phyloP scores from a whole-genome alignment of 2,797 vertebrate genomes.

The Fringilla coelebs region DNA sequence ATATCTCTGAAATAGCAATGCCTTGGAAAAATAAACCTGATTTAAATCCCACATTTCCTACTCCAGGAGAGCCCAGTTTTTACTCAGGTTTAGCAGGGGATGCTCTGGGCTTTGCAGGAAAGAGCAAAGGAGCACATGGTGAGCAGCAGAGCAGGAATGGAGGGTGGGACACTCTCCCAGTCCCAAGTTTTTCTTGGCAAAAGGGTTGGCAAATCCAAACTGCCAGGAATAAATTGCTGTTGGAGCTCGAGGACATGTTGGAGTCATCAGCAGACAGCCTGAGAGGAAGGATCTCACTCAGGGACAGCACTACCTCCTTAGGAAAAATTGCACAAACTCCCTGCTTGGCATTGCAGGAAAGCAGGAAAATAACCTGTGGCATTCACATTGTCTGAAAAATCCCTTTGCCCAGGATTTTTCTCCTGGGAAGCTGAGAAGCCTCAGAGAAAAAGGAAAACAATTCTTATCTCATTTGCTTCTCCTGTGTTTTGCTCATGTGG shows the following conservation, averaged over 20 bases:
- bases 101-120: background rate
- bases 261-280: slow-evolving; percentile 1
- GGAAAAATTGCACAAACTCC: background rate
- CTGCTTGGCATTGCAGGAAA: background rate
- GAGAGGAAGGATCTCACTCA: background rate
- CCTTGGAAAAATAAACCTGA: fast-evolving
- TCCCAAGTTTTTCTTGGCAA: slow-evolving; percentile 6
- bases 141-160: slow-evolving; percentile 33
- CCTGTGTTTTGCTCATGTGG: too few species aligned
- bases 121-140: background rate
- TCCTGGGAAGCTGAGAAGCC: too few species aligned
- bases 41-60: fast-evolving
- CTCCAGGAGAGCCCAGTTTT: background rate
- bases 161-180: background rate
- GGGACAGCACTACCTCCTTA: background rate
- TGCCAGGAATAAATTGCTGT: slow-evolving; percentile 22
- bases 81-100: background rate
- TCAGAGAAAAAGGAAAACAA: too few species aligned
- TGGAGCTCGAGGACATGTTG: slow-evolving; percentile 1
- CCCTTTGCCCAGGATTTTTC: too few species aligned
- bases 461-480: too few species aligned
- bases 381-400: too few species aligned
- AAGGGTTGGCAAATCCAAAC: background rate
- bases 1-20: fast-evolving
- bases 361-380: fast-evolving